These are phyloP conservation scores for Trypoxylon attenuatum DNA, from an alignment of 2,888 invertebrate species.

Conservation along the genomic window DNA sequence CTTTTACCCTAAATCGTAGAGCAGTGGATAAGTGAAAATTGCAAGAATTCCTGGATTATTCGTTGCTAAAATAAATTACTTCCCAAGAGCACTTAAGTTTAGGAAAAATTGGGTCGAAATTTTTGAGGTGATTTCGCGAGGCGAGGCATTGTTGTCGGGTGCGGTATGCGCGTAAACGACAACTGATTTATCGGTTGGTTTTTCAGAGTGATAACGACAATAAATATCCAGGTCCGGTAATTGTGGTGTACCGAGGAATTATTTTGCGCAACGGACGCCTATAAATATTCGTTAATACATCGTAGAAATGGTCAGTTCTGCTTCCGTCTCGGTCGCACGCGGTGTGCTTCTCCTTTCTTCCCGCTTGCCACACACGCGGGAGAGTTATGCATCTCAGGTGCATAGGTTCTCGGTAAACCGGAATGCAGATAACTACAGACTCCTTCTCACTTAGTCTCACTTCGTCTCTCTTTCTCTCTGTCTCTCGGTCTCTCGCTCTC, in stretches of 20 bases:
- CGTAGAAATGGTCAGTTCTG: constrained; percentile 31
- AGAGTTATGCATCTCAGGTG: constrained; percentile 65
- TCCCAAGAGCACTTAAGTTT: too few species aligned
- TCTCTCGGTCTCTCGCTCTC: constrained; percentile 16
- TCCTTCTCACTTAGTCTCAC: constrained; percentile 31
- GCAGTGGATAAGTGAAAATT: not conserved
- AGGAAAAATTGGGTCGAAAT: too few species aligned
- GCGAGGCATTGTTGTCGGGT: not conserved
- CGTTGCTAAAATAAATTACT: too few species aligned
- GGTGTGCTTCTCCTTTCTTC: constrained; percentile 14
- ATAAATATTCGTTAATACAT: constrained; percentile 26
- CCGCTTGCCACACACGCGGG: constrained; percentile 17
- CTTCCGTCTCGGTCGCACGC: constrained; percentile 8
- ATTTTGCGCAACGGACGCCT: constrained; percentile 29
- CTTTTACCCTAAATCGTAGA: too few species aligned
- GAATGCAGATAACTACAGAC: constrained; percentile 66
- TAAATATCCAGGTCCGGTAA: constrained; percentile 22
- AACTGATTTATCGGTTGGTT: constrained; percentile 9
- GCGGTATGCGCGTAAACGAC: constrained; percentile 6
- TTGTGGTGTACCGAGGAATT: constrained; percentile 17
- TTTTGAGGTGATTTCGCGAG: too few species aligned
- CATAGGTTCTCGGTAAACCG: constrained; percentile 65
- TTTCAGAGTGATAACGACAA: constrained; percentile 7
- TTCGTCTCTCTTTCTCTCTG: constrained; percentile 10
- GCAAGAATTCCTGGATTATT: not conserved